phyloP scores from a whole-genome alignment of 1,140 invertebrate species.

The Lepidurus apus region DNA sequence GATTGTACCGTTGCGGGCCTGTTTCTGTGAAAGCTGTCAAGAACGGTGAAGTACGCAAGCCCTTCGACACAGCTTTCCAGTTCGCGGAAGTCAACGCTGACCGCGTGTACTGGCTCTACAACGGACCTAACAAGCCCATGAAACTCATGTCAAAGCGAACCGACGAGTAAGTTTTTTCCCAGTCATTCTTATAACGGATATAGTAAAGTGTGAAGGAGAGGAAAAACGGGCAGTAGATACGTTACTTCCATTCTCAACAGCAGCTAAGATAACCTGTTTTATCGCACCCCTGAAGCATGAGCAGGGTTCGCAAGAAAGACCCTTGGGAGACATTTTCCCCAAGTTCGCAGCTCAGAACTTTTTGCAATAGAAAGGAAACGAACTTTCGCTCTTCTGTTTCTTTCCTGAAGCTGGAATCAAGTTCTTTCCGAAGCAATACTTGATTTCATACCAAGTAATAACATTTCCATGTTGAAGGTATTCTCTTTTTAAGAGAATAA shows the following conservation, averaged over 20 bases:
- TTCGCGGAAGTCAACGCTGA: conserved; percentile 83
- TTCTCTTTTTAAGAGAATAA: not conserved
- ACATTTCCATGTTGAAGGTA: no score
- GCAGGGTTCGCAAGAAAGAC: not conserved
- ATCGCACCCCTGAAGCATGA: not conserved
- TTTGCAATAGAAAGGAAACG: not conserved
- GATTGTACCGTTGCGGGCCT: conserved; percentile 60
- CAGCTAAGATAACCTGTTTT: not conserved
- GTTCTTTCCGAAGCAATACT: no score
- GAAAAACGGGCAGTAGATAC: not conserved
- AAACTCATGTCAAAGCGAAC: conserved; percentile 72
- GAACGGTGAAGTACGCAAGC: conserved; percentile 68
- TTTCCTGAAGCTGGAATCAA: no score
- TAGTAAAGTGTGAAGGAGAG: not conserved
- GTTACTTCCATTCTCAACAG: not conserved
- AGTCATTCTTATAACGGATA: not conserved
- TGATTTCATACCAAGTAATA: no score
- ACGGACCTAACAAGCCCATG: conserved; percentile 69
- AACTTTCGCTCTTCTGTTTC: no score
- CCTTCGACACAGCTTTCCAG: conserved; percentile 76
- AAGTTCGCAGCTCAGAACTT: no score
- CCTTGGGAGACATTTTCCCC: no score
- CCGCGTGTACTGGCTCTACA: conserved; percentile 77
- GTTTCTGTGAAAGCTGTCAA: conserved; percentile 65
- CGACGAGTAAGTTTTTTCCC: conserved; percentile 51